phyloP scores from a whole-genome alignment of 2,888 invertebrate species.

The Aphrophora alni region DNA sequence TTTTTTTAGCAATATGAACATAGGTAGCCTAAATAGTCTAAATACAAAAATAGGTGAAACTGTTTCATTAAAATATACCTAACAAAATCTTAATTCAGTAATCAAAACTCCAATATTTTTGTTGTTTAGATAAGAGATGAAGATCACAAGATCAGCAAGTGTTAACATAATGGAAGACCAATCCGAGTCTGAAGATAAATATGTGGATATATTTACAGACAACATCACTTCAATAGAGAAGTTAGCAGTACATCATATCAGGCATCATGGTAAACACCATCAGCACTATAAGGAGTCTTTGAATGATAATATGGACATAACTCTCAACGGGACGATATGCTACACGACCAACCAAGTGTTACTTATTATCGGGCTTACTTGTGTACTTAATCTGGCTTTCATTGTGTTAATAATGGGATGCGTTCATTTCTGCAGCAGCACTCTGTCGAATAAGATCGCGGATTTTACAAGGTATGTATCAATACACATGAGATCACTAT shows the following conservation, averaged over 20 bases:
- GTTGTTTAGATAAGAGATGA: neutral
- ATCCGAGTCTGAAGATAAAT: neutral
- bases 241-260: neutral
- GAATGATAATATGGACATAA: conserved; percentile 7
- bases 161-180: neutral
- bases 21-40: too few species aligned
- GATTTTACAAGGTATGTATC: neutral
- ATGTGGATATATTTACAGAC: neutral
- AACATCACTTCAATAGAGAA: neutral
- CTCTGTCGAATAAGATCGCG: neutral
- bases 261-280: conserved; percentile 39
- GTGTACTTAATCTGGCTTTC: conserved; percentile 54
- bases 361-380: conserved; percentile 54
- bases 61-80: too few species aligned
- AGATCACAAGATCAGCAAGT: neutral
- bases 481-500: too few species aligned
- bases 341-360: conserved; percentile 49
- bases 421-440: conserved; percentile 52
- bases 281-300: neutral
- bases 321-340: conserved; percentile 7
- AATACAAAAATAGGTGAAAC: too few species aligned
- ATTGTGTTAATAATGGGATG: conserved; percentile 53
- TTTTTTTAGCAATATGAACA: too few species aligned
- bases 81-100: too few species aligned
- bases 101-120: neutral